Conservation (phyloP, 2,888 invertebrate species). For the Cremastinae sp. region DNA sequence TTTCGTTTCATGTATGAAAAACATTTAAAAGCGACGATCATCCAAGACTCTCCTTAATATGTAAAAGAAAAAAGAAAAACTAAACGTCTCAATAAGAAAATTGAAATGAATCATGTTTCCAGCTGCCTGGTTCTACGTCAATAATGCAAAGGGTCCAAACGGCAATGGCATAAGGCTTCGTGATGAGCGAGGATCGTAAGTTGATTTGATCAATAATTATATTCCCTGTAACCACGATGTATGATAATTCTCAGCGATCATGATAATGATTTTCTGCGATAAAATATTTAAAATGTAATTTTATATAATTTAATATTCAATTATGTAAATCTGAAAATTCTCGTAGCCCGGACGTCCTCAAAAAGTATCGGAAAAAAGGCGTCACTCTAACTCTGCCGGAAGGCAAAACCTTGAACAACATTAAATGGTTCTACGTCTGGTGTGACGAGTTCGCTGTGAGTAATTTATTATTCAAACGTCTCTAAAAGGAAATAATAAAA, state of each 20-base stretch:
- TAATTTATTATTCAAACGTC: slow-evolving; percentile 64
- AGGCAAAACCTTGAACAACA: slow-evolving; percentile 90
- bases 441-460: slow-evolving; percentile 94
- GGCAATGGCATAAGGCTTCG: slow-evolving; percentile 88
- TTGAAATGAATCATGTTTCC: slow-evolving; percentile 67
- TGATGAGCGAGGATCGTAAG: slow-evolving; percentile 90
- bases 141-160: slow-evolving; percentile 86
- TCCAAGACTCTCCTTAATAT: too few relatives aligned
- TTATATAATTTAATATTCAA: slow-evolving; percentile 19
- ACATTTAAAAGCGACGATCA: too few relatives aligned
- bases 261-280: not conserved
- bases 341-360: slow-evolving; percentile 86
- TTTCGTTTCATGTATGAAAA: too few relatives aligned
- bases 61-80: too few relatives aligned
- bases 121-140: slow-evolving; percentile 96
- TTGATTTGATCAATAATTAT: slow-evolving; percentile 63
- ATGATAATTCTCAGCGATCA: slow-evolving; percentile 2
- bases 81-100: slow-evolving; percentile 2
- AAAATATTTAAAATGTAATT: slow-evolving; percentile 24
- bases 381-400: slow-evolving; percentile 93
- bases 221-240: slow-evolving; percentile 6
- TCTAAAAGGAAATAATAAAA: not conserved
- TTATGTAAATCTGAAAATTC: slow-evolving; percentile 34
- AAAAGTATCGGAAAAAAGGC: slow-evolving; percentile 90
- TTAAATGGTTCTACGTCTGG: slow-evolving; percentile 95